phyloP scores from a whole-genome alignment of 2,113 vertebrate species.

The Oreotragus oreotragus region DNA sequence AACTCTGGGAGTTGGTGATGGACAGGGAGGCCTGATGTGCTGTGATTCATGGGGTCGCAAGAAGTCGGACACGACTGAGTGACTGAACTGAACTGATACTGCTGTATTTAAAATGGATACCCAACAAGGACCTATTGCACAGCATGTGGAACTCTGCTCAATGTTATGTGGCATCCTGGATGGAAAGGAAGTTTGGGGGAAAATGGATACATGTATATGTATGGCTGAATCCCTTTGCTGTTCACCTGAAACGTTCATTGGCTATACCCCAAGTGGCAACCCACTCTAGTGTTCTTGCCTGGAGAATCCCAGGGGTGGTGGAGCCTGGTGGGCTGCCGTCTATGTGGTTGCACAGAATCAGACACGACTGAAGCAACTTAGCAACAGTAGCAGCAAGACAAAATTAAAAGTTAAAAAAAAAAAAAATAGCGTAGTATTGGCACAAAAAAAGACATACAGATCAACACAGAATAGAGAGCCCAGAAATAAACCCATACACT shows the following conservation, averaged over 20 bases:
- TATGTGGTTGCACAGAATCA: no score
- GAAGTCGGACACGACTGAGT: no score
- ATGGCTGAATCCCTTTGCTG: neutral
- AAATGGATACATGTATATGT: neutral
- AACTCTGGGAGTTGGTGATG: no score
- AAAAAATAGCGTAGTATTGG: neutral
- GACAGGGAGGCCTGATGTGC: no score
- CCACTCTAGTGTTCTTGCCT: no score
- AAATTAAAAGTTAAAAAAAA: neutral
- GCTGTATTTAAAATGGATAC: neutral
- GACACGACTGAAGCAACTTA: no score
- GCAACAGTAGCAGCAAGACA: neutral
- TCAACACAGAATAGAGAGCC: neutral
- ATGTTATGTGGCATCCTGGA: neutral
- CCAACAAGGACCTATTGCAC: neutral
- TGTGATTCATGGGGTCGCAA: no score
- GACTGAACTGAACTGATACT: neutral
- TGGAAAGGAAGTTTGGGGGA: neutral
- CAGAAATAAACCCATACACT: neutral
- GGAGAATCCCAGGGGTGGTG: no score
- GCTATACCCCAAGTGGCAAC: neutral
- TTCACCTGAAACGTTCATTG: neutral
- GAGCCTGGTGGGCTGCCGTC: no score
- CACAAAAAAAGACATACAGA: neutral
- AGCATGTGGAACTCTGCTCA: neutral